Percentiles rank a stretch among this genome's conserved stretches.
Conservation (phyloP, 2,113 vertebrate genomes). For the Vidua macroura region DNA sequence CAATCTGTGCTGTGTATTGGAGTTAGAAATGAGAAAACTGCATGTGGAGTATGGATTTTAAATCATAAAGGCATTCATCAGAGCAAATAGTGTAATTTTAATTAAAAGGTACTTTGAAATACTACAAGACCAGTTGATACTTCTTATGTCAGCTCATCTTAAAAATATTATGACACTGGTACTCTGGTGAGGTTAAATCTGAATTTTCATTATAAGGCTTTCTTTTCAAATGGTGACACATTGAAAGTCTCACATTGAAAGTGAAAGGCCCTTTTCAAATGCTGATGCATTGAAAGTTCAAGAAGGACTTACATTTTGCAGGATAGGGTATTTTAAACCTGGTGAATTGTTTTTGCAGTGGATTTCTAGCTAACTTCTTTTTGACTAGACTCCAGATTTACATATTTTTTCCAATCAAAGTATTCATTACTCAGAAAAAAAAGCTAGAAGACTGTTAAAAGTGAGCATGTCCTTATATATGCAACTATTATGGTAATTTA, state of each 20-base stretch:
- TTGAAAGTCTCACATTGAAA: neutral
- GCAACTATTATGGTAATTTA: neutral
- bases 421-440: neutral
- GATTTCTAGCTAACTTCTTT: neutral
- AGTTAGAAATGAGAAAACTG: neutral
- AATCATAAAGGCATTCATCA: neutral
- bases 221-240: slow-evolving; percentile 4
- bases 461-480: neutral
- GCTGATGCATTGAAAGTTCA: neutral
- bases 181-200: neutral
- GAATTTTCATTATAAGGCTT: neutral
- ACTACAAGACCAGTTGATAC: neutral
- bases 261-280: neutral
- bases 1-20: neutral
- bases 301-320: neutral
- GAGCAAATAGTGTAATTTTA: neutral
- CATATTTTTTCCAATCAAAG: neutral
- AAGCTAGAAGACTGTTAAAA: neutral
- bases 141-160: neutral
- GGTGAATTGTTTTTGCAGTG: neutral
- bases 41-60: neutral
- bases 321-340: neutral
- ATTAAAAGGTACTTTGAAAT: neutral
- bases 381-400: neutral
- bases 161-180: neutral